Conservation (phyloP, 2,113 vertebrate genomes). For the Danionella cerebrum region DNA sequence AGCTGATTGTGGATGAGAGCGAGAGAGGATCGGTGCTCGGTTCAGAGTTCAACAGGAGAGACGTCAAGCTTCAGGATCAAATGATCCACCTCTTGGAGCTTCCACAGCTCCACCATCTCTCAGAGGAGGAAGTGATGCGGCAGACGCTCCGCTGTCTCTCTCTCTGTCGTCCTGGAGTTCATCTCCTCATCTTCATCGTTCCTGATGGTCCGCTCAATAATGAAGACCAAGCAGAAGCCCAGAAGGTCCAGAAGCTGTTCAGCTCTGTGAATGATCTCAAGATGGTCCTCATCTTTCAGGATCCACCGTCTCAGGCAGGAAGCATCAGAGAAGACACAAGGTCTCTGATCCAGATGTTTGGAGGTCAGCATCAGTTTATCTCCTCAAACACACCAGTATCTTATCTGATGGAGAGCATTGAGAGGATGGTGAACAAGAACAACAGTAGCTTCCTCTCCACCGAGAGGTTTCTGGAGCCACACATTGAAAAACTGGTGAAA, state of each 20-base stretch:
- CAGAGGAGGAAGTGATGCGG: slow-evolving; percentile 10
- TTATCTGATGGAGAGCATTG: neutral
- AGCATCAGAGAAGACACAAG: neutral
- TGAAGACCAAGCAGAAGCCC: slow-evolving; percentile 22
- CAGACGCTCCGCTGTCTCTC: slow-evolving; percentile 16
- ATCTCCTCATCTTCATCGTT: slow-evolving; percentile 22
- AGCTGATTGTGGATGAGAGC: neutral
- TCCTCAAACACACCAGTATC: neutral
- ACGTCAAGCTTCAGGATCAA: neutral
- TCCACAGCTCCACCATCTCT: slow-evolving; percentile 4
- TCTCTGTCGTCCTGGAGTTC: slow-evolving; percentile 31
- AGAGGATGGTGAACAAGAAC: neutral
- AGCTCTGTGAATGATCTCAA: neutral
- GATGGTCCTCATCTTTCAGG: neutral
- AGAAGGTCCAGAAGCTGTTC: slow-evolving; percentile 22
- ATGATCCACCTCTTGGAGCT: neutral
- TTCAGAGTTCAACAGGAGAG: neutral
- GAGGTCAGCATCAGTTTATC: neutral
- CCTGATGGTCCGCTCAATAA: slow-evolving; percentile 12
- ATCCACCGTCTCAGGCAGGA: neutral
- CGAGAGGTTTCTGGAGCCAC: neutral
- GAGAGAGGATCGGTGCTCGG: neutral
- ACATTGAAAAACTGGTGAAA: neutral
- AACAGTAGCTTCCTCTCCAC: neutral
- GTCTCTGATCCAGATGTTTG: neutral